Conservation (phyloP, 2,888 invertebrate species). For the Serrognathus titanus region DNA sequence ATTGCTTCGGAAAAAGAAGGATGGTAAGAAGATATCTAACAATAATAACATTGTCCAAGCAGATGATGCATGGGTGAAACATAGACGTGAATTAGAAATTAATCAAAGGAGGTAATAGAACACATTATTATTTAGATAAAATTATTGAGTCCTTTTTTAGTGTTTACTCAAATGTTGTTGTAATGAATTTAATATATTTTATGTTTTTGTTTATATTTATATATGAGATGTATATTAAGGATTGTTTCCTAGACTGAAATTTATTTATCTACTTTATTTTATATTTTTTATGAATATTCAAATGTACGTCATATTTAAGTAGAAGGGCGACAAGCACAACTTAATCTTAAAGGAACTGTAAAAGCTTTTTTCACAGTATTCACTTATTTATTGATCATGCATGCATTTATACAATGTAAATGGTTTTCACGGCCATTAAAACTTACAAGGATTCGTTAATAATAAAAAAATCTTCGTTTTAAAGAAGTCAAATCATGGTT, state of each 20-base stretch:
- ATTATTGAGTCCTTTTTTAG: constrained; percentile 19
- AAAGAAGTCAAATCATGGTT: too few relatives aligned
- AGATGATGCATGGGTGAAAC: constrained; percentile 44
- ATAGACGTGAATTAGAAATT: constrained; percentile 41
- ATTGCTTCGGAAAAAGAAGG: constrained; percentile 33
- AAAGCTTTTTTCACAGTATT: not conserved
- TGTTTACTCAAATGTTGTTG: constrained; percentile 28
- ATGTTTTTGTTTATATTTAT: constrained; percentile 37
- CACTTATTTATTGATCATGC: too few relatives aligned
- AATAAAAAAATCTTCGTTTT: too few relatives aligned
- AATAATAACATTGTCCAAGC: constrained; percentile 30
- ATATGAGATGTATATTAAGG: constrained; percentile 19
- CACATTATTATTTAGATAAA: constrained; percentile 12
- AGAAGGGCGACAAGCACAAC: not conserved
- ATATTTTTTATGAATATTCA: not conserved
- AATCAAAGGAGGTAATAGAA: constrained; percentile 45
- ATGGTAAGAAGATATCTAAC: constrained; percentile 26
- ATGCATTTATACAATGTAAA: not conserved
- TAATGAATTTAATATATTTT: constrained; percentile 40
- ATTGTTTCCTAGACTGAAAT: constrained; percentile 30
- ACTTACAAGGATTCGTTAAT: too few relatives aligned
- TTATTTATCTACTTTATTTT: constrained; percentile 25
- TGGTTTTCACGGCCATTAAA: too few relatives aligned
- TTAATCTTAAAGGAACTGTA: not conserved
- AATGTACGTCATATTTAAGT: not conserved